A percentile compares a stretch with the other conserved stretches of the same genome.
These are phyloP conservation scores for Tanytarsus gracilentus DNA, from an alignment of 2,888 invertebrate species.

Conservation along the genomic window DNA sequence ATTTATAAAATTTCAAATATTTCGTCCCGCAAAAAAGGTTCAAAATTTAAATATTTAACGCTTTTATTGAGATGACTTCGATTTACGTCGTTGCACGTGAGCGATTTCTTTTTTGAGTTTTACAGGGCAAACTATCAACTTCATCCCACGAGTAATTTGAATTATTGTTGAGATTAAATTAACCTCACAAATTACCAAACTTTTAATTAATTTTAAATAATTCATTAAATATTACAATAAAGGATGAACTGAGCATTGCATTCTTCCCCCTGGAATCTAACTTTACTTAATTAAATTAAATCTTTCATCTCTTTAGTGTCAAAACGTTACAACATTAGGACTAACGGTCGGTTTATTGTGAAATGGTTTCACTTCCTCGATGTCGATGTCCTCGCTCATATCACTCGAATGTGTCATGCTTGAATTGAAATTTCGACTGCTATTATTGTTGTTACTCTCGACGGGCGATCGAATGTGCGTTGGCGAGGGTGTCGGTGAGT, in stretches of 20 bases:
- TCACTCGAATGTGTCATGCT: constrained; percentile 18
- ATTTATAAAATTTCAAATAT: neutral
- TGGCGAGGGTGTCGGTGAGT: constrained; percentile 19
- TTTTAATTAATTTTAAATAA: neutral
- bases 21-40: no score
- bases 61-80: no score
- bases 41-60: no score
- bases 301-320: neutral
- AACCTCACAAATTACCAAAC: no score
- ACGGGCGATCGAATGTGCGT: constrained; percentile 17
- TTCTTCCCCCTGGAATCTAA: no score
- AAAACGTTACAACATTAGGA: constrained; percentile 23
- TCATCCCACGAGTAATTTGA: no score
- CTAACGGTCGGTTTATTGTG: constrained; percentile 1
- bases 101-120: no score
- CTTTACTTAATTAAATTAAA: neutral
- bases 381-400: constrained; percentile 18
- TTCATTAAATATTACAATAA: neutral
- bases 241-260: no score
- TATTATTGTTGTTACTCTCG: constrained; percentile 23
- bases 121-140: no score
- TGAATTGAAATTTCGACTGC: constrained; percentile 13
- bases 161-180: no score
- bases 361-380: constrained; percentile 23
- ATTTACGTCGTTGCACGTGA: no score